These are phyloP conservation scores for Engystomops pustulosus DNA, from an alignment of 2,113 vertebrate species.

Conservation along the genomic window DNA sequence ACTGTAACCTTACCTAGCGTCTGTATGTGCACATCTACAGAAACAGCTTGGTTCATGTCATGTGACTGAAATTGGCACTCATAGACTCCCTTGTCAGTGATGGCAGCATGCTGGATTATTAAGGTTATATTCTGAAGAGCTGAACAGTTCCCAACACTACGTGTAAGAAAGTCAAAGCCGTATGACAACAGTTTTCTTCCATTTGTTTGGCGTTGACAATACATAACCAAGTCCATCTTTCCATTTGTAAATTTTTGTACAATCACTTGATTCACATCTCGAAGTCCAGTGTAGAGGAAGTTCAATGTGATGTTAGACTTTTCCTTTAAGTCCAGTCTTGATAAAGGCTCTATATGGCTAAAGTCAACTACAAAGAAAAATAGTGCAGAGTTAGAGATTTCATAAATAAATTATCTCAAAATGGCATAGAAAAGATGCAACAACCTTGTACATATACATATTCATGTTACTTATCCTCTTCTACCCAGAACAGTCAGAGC, in stretches of 20 bases:
- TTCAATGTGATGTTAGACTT: slow-evolving; percentile 72
- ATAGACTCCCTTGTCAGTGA: slow-evolving; percentile 74
- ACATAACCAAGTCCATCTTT: slow-evolving; percentile 65
- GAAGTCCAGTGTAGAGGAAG: slow-evolving; percentile 63
- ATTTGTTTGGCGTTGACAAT: slow-evolving; percentile 64
- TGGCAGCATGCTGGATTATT: slow-evolving; percentile 63
- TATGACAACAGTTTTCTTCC: slow-evolving; percentile 47
- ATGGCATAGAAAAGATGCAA: no score
- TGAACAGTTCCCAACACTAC: slow-evolving; percentile 65
- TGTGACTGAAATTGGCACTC: slow-evolving; percentile 66
- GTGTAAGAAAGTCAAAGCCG: slow-evolving; percentile 68
- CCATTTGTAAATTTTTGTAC: slow-evolving; percentile 74
- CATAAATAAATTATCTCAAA: no score
- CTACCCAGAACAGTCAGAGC: no score
- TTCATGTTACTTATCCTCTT: no score
- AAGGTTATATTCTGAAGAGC: slow-evolving; percentile 59
- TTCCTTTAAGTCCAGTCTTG: slow-evolving; percentile 56
- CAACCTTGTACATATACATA: no score
- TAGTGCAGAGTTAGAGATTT: no score
- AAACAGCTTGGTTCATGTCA: slow-evolving; percentile 62
- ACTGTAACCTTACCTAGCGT: slow-evolving; percentile 66
- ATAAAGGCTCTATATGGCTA: slow-evolving; percentile 39
- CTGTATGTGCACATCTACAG: slow-evolving; percentile 48
- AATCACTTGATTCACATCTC: slow-evolving; percentile 62
- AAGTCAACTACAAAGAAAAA: slow-evolving; percentile 64